Evolutionary conservation across 2,888 invertebrate species (phyloP).

Genomic region (Tyria jacobaeae): DNA sequence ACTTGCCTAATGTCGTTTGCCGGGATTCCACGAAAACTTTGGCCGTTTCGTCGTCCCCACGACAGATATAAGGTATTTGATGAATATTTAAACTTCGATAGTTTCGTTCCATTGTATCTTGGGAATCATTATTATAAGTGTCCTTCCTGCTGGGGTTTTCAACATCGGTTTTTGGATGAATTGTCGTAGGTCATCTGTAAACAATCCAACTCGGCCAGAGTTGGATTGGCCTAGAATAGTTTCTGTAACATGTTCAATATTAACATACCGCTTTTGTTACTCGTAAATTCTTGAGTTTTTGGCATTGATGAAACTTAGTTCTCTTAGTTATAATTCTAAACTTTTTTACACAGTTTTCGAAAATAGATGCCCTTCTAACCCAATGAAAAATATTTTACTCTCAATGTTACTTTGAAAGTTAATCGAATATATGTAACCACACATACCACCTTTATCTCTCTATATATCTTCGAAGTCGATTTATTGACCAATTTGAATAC

Average conservation of each 20-base stretch:
- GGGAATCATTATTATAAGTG: constrained; percentile 40
- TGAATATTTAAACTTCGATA: constrained; percentile 56
- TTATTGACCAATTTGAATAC: neutral
- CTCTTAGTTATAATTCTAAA: neutral
- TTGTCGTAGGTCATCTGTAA: constrained; percentile 39
- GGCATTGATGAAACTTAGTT: constrained; percentile 3
- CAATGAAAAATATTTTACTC: constrained; percentile 3
- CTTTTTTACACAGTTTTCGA: neutral
- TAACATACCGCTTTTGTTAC: constrained; percentile 25
- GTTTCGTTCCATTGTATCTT: constrained; percentile 45
- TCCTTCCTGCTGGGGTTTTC: constrained; percentile 30
- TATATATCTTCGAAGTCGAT: neutral
- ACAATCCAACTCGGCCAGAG: constrained; percentile 27
- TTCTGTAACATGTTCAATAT: constrained; percentile 27
- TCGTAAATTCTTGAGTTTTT: neutral
- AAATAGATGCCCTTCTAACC: neutral
- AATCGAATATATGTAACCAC: neutral
- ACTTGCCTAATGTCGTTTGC: constrained; percentile 51
- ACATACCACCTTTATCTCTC: too few species aligned
- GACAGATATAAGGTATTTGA: constrained; percentile 54
- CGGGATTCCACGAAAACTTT: constrained; percentile 47
- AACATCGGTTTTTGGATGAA: constrained; percentile 29
- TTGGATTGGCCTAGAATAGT: constrained; percentile 28
- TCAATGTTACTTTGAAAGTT: neutral
- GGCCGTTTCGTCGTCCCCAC: constrained; percentile 40